These are phyloP conservation scores for Andrena trimmerana DNA, from an alignment of 2,888 invertebrate genomes.

Conservation along the genomic window DNA sequence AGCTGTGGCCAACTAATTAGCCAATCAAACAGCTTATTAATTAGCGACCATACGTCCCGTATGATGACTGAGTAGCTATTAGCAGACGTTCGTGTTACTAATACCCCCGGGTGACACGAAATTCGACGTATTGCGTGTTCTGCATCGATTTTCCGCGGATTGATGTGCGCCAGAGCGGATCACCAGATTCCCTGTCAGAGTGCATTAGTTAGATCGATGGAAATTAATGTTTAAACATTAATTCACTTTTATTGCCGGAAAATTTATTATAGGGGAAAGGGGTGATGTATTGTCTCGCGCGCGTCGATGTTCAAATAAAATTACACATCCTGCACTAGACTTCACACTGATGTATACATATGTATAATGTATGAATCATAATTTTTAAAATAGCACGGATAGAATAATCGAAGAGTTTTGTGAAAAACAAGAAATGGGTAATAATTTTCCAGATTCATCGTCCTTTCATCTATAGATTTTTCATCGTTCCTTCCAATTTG, in stretches of 20 bases:
- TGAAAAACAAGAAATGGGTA: background rate
- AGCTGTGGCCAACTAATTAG: constrained; percentile 58
- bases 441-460: background rate
- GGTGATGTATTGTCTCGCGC: background rate
- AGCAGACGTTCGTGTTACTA: constrained; percentile 58
- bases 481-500: background rate
- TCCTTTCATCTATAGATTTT: background rate
- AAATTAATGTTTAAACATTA: constrained; percentile 41
- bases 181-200: constrained; percentile 46
- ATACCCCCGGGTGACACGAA: constrained; percentile 52
- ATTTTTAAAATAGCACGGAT: background rate
- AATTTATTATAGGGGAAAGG: constrained; percentile 1
- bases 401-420: background rate
- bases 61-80: constrained; percentile 61
- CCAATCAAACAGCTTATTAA: constrained; percentile 70
- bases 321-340: constrained; percentile 8
- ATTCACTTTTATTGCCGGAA: constrained; percentile 18
- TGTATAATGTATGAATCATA: constrained; percentile 6
- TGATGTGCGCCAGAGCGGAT: constrained; percentile 42
- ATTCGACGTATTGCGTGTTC: constrained; percentile 35
- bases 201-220: constrained; percentile 46
- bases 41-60: constrained; percentile 55
- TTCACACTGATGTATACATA: background rate
- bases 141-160: constrained; percentile 47
- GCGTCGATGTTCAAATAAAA: constrained; percentile 11